These are phyloP conservation scores for Cyprinodon tularosa DNA, from an alignment of 2,113 vertebrate species.

Conservation along the genomic window DNA sequence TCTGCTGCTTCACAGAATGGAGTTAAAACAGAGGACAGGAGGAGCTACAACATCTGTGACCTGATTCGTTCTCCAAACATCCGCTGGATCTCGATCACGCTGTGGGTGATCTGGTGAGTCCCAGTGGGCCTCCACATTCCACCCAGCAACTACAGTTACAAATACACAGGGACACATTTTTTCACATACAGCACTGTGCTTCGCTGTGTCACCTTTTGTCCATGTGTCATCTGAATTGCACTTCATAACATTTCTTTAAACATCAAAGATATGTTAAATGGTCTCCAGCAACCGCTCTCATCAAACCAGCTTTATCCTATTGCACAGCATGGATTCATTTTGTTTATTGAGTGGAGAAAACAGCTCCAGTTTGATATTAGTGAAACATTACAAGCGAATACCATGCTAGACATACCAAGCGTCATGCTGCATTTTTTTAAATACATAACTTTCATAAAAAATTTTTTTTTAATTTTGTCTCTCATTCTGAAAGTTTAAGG, in stretches of 20 bases:
- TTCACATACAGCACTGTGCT: not conserved
- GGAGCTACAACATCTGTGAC: slow-evolving; percentile 84
- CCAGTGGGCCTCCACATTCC: slow-evolving; percentile 27
- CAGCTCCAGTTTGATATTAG: not conserved
- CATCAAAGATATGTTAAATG: slow-evolving; percentile 37
- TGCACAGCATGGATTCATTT: slow-evolving; percentile 31
- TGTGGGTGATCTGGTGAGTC: slow-evolving; percentile 89
- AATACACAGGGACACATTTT: slow-evolving; percentile 14
- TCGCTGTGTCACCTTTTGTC: not conserved
- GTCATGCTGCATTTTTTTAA: not conserved
- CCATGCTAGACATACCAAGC: not conserved
- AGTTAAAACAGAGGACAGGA: slow-evolving; percentile 37
- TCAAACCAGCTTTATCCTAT: slow-evolving; percentile 48
- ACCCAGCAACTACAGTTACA: slow-evolving; percentile 27
- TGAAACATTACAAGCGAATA: not conserved
- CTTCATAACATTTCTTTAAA: not conserved
- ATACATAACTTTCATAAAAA: not conserved
- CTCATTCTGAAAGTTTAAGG: not conserved
- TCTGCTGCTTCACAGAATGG: slow-evolving; percentile 43
- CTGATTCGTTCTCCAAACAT: slow-evolving; percentile 85
- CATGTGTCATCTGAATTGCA: not conserved
- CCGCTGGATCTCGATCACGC: slow-evolving; percentile 85
- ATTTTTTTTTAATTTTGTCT: too few species aligned
- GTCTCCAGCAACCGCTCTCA: slow-evolving; percentile 44
- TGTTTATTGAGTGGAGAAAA: not conserved